These are phyloP conservation scores for Apis florea DNA, from an alignment of 1,140 invertebrate species.

Conservation along the genomic window DNA sequence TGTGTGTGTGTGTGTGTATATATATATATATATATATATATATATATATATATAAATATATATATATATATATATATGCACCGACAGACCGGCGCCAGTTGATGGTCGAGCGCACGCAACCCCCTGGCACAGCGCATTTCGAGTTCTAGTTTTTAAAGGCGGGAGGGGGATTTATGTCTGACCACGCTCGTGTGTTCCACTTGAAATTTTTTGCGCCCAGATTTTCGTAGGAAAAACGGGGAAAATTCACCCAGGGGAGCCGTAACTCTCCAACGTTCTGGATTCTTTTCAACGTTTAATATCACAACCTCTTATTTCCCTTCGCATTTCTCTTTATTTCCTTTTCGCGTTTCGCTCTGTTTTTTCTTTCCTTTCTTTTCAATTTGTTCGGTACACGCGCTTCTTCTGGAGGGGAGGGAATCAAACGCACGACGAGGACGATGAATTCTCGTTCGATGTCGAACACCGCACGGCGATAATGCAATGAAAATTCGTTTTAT, in stretches of 20 bases:
- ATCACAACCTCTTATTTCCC: constrained; percentile 1
- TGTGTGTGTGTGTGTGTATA: too few relatives aligned
- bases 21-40: too few relatives aligned
- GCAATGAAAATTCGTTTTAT: too few relatives aligned
- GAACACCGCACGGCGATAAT: too few relatives aligned
- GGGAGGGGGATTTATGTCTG: constrained; percentile 1
- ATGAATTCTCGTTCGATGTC: too few relatives aligned
- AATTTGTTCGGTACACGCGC: not conserved
- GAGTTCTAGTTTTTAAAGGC: not conserved
- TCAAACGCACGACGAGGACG: too few relatives aligned
- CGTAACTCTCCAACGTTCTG: constrained; percentile 1
- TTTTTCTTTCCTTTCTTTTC: not conserved
- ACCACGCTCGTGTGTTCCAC: constrained; percentile 6
- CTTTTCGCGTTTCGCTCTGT: not conserved
- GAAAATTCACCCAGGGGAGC: not conserved
- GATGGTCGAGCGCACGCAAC: constrained; percentile 15
- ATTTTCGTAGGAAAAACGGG: not conserved
- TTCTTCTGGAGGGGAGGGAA: too few relatives aligned
- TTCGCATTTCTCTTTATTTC: not conserved
- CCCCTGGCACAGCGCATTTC: not conserved
- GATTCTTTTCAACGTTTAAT: constrained; percentile 22
- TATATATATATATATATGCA: too few relatives aligned
- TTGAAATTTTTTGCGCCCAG: constrained; percentile 12
- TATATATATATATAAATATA: too few relatives aligned
- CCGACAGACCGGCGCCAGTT: constrained; percentile 34